Percentiles rank a stretch among this genome's conserved stretches.
phyloP scores from a whole-genome alignment of 2,797 vertebrate species.

The Cichlasoma orientale region DNA sequence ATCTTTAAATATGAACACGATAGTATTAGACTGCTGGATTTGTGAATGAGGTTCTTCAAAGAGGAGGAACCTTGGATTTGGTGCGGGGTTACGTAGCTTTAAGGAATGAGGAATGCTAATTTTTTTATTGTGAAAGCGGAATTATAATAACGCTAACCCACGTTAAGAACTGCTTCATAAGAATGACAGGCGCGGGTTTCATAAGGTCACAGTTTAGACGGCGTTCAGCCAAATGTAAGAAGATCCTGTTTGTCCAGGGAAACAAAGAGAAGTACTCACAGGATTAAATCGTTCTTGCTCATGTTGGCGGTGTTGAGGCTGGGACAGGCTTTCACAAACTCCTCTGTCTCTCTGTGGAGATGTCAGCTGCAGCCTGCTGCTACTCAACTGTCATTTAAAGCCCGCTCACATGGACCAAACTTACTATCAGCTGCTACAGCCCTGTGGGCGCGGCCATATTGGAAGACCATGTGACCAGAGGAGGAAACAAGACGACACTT shows the following conservation, averaged over 20 bases:
- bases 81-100: neutral
- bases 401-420: neutral
- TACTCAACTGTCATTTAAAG: slow-evolving; percentile 32
- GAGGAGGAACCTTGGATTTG: neutral
- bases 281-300: slow-evolving; percentile 74
- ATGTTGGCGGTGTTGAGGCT: slow-evolving; percentile 51
- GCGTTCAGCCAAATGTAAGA: accelerated
- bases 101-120: neutral
- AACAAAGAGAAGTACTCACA: slow-evolving; percentile 67
- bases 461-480: slow-evolving; percentile 63
- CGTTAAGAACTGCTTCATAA: slow-evolving; percentile 21
- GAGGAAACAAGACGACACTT: slow-evolving; percentile 12
- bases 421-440: neutral
- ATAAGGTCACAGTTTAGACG: neutral
- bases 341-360: neutral
- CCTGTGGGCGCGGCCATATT: slow-evolving; percentile 73
- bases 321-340: neutral
- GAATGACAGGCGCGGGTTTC: slow-evolving; percentile 4
- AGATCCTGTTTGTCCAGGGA: accelerated
- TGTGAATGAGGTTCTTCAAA: neutral
- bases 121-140: too few species aligned
- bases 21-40: neutral
- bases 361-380: slow-evolving; percentile 15
- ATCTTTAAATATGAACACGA: neutral
- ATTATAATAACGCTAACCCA: neutral